A percentile compares a stretch with the other conserved stretches of the same genome.
Evolutionary conservation across 1,140 invertebrate species (phyloP).

Genomic region (Gryllus bimaculatus): DNA sequence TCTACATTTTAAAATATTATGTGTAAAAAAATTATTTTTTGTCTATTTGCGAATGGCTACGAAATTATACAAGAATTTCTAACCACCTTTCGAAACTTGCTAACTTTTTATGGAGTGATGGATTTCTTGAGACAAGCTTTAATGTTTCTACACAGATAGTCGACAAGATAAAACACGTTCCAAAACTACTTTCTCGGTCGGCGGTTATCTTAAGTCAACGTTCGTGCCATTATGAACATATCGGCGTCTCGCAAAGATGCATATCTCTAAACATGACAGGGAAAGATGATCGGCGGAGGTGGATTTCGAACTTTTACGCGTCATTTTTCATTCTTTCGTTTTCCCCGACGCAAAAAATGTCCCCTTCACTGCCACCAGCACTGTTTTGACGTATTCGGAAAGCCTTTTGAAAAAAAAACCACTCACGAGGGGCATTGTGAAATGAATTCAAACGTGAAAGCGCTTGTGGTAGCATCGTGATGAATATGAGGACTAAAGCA

Average conservation of each 20-base stretch:
- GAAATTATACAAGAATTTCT: no score
- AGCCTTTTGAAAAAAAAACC: background rate
- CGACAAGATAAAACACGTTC: no score
- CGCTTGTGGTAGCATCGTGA: background rate
- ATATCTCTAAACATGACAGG: background rate
- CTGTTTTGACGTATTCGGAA: background rate
- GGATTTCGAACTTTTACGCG: background rate
- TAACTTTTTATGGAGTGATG: no score
- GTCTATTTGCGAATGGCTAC: no score
- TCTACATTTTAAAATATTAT: no score
- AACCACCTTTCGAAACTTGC: no score
- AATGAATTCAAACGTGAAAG: background rate
- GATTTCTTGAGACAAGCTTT: no score
- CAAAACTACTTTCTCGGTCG: background rate
- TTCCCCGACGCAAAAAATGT: background rate
- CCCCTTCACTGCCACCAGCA: background rate
- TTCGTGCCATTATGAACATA: background rate
- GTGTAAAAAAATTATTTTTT: no score
- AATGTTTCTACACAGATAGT: no score
- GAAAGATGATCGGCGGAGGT: background rate
- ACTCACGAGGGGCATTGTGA: background rate
- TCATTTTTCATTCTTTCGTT: background rate
- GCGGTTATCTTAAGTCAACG: background rate
- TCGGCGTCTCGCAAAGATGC: background rate
- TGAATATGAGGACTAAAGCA: background rate